phyloP scores from a whole-genome alignment of 2,113 vertebrate species.

The Nothoprocta pentlandii region DNA sequence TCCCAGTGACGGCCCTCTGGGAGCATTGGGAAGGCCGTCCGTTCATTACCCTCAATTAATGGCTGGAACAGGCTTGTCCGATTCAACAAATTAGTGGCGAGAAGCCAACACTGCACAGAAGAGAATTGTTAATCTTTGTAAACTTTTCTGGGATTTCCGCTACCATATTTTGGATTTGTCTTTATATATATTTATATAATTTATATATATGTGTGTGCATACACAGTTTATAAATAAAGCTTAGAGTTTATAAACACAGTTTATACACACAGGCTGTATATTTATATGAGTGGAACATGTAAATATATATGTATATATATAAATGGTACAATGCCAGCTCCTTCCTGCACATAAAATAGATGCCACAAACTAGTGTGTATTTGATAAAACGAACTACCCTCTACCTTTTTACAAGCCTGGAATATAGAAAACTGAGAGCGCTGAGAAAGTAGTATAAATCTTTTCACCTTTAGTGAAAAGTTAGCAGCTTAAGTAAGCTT shows the following conservation, averaged over 20 bases:
- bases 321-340: background rate
- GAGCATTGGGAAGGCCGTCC: slow-evolving; percentile 54
- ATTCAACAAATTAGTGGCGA: slow-evolving; percentile 72
- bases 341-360: background rate
- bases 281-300: background rate
- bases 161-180: background rate
- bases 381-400: background rate
- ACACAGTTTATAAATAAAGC: background rate
- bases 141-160: background rate
- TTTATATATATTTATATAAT: background rate
- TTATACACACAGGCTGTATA: background rate
- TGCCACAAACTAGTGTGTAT: background rate
- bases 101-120: slow-evolving; percentile 74
- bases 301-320: background rate
- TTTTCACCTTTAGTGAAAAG: background rate
- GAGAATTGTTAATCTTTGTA: background rate
- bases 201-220: background rate
- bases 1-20: slow-evolving; percentile 20
- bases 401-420: background rate
- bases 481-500: background rate
- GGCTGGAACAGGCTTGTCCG: slow-evolving; percentile 71
- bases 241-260: background rate
- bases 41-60: slow-evolving; percentile 76
- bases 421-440: background rate
- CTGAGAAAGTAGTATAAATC: background rate